Percentiles rank a stretch among this genome's conserved stretches.
Conservation (phyloP, 2,888 invertebrate species). For the Stegana nigrithorax region DNA sequence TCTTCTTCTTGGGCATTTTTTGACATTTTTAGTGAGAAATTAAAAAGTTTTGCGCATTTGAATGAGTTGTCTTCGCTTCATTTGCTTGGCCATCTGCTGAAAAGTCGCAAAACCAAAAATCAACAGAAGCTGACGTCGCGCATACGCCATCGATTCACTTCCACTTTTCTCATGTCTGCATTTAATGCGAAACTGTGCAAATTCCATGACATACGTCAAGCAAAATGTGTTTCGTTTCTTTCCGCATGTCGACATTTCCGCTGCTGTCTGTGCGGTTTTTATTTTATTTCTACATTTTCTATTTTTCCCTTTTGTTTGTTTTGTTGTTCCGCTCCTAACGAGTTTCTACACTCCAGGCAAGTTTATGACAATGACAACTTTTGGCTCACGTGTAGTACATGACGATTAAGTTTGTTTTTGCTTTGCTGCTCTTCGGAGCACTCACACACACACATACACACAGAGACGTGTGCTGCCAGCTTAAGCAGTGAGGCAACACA, state of each 20-base stretch:
- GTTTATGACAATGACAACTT: no score
- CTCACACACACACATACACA: no score
- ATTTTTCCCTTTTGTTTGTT: no score
- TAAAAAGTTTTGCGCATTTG: conserved; percentile 7
- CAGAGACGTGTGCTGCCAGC: no score
- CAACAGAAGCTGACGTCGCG: not conserved
- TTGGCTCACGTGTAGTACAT: no score
- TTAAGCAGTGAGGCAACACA: no score
- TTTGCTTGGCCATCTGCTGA: not conserved
- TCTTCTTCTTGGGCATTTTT: not conserved
- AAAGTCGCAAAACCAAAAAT: not conserved
- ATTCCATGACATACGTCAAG: conserved; percentile 12
- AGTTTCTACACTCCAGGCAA: conserved; percentile 7
- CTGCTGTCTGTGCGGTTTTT: conserved; percentile 12
- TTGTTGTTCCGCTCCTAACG: no score
- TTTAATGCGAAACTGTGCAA: conserved; percentile 15
- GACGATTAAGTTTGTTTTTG: no score
- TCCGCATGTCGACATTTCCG: not conserved
- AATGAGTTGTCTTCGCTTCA: not conserved
- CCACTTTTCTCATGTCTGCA: not conserved
- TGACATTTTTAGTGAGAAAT: conserved; percentile 11
- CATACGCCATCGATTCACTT: not conserved
- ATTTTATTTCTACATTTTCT: no score
- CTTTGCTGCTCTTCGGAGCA: no score
- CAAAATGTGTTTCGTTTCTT: not conserved